Conservation (phyloP, 2,888 invertebrate genomes). For the Drosophila yooni region DNA sequence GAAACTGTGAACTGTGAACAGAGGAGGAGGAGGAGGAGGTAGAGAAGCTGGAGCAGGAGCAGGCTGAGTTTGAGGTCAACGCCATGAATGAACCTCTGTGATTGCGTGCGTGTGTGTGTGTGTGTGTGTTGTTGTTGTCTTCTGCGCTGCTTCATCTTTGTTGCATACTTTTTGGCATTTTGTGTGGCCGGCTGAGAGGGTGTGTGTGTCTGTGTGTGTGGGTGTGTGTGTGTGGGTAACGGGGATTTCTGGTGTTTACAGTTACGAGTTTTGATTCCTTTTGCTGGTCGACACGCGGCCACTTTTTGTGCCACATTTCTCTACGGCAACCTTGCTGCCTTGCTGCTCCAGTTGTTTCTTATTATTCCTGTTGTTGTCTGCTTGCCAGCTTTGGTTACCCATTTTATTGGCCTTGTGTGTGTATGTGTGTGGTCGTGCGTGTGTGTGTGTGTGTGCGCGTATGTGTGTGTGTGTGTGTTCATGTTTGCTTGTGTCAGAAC, state of each 20-base stretch:
- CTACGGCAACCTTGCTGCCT: slow-evolving; percentile 21
- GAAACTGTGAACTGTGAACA: slow-evolving; percentile 31
- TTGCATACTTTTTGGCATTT: slow-evolving; percentile 67
- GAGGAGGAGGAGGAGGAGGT: background rate
- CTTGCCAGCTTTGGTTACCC: background rate
- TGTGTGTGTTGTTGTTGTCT: slow-evolving; percentile 39
- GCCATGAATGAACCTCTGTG: slow-evolving; percentile 67
- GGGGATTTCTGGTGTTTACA: slow-evolving; percentile 6
- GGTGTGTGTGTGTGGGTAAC: background rate
- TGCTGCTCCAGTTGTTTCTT: slow-evolving; percentile 36
- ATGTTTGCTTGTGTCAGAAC: slow-evolving; percentile 27
- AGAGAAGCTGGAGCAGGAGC: slow-evolving; percentile 1
- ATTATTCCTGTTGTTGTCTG: slow-evolving; percentile 29
- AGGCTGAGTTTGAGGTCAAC: slow-evolving; percentile 61
- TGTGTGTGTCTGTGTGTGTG: background rate
- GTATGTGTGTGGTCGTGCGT: slow-evolving; percentile 1
- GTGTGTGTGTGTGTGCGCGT: slow-evolving; percentile 7
- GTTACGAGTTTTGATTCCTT: slow-evolving; percentile 49
- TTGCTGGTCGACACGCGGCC: slow-evolving; percentile 41
- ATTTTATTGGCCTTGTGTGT: slow-evolving; percentile 1
- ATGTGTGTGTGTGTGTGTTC: slow-evolving; percentile 4
- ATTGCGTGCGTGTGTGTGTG: slow-evolving; percentile 22
- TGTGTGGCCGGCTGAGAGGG: background rate
- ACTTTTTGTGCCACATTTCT: slow-evolving; percentile 53
- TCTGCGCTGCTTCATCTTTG: slow-evolving; percentile 57